Evolutionary conservation across 2,797 vertebrate species (phyloP), one percentile per base, ranked within the genome.

Genomic region (Sebastes aleutianus): DNA sequence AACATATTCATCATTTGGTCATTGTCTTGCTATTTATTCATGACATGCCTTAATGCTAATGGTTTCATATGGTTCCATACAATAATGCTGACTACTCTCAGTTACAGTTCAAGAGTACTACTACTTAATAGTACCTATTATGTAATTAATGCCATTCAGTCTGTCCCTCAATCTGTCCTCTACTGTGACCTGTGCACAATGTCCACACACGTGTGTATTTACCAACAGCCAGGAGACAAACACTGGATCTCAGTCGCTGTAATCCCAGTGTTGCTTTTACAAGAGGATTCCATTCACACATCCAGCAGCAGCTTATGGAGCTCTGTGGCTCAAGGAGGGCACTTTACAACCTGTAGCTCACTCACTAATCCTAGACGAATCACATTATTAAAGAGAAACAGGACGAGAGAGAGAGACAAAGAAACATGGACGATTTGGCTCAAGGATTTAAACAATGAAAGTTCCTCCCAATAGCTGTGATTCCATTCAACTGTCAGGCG

Each of bases 251-350:
- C 83, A 50, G 62, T 85, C 74, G 50, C 70, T 50, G 39, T 86
- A 89, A 85, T 89, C 80, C 65, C 75, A 88, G 56, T 43, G 79
- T 82, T 82, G 72, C 57, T 81, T 85, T 83, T 74, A 78, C 74
- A 82, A 75, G 70, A 64, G 62, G 75, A 85, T 79, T 91, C 82
- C 71, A 85, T 86, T 89, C 78, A 93, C 79, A 90, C 78, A 65
- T 76, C 77, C 74, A 85, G 71, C 78, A 79, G 57, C 79, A 80
- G 87, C 72, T 89, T 85, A 89, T 70, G 61, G 22, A 74, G 80
- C 82, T 82, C 58, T 80, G 65, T 70, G 71, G 84, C 14, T 74
- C 53, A 78, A 67, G 34, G 34, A 71, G 63, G 32, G 8, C 32
- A 62, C 18, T 65, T 69, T 54, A 74, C 36, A 85, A 84, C 71